Conservation (phyloP, 1,140 invertebrate genomes). For the Melitaea cinxia region DNA sequence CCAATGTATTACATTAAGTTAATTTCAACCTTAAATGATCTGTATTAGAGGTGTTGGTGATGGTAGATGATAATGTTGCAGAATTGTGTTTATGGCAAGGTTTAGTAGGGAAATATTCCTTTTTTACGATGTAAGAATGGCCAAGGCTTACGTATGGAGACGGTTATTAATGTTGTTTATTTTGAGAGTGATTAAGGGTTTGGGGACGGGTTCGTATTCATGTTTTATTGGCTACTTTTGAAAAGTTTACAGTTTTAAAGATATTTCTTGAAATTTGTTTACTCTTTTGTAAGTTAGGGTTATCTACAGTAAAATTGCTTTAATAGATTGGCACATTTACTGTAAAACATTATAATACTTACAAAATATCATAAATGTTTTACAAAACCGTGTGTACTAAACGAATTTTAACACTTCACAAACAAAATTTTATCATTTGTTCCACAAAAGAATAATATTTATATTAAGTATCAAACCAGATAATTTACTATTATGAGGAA, state of each 20-base stretch:
- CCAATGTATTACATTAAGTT: neutral
- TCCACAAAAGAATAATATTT: no score
- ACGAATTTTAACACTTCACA: no score
- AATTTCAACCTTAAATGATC: constrained; percentile 40
- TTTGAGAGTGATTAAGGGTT: constrained; percentile 44
- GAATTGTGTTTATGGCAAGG: constrained; percentile 70
- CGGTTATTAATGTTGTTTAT: constrained; percentile 70
- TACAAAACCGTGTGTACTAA: no score
- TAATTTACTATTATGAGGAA: no score
- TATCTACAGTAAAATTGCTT: no score
- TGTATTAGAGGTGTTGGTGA: constrained; percentile 27
- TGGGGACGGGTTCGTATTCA: constrained; percentile 1
- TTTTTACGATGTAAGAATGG: constrained; percentile 76
- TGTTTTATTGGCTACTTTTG: constrained; percentile 17
- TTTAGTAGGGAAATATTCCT: constrained; percentile 76
- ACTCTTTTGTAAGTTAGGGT: no score
- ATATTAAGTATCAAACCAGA: no score
- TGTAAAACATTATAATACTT: no score
- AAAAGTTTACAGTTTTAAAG: neutral
- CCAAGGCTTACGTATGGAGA: constrained; percentile 65
- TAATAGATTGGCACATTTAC: no score
- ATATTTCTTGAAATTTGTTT: no score
- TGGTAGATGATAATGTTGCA: constrained; percentile 31
- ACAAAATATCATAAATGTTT: no score
- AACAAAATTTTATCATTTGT: no score